Evolutionary conservation across 2,888 invertebrate species (phyloP), one percentile per base, ranked within the genome.

Genomic region (Drosophila dives): DNA sequence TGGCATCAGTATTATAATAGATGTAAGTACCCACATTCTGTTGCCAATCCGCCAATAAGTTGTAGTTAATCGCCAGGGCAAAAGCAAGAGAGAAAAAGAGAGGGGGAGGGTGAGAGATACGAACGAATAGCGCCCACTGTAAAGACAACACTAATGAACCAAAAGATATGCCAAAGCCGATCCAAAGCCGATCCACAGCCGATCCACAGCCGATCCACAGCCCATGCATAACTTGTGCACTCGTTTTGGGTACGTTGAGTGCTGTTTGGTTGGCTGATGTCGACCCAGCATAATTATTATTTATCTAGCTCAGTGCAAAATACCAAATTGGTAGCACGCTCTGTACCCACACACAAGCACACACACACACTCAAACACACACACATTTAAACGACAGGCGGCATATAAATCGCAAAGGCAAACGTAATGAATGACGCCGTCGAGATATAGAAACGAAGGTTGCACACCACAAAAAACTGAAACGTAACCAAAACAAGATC

Each of bases 271-370:
- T 70, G 74, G 55, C 23, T 45, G 45, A 53, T 75, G 81, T 75
- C 77, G 89, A 74, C 71, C 70, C 89, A 81, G 80, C 82, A 89
- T 85, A 87, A 89, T 87, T 85, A 85, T 85, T 89, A 85, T 85
- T 85, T 85, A 85, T 85, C 85, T 85, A 82, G 89, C 72, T 80
- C 77, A 80, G 71, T 77, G 82, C 82, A 68, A 75, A 71, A 73
- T 67, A 49, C 85, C 82, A 89, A 89, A 87, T 89, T 85, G 85
- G 85, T 85, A 85, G 85, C 89, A 66, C 38, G 68, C 83, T 83
- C 74, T 78, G 87, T 79, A 86, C 89, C 85, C 85, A 86, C 87
- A 79, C 79, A 71, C 51, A 62, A 20, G 26, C 55, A 71, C 34
- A 54, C 29, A 54, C 17, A n/a, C 29, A 34, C 38, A 66, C 58